These are phyloP conservation scores for Chelmon rostratus DNA, from an alignment of 2,797 vertebrate species.

Conservation along the genomic window DNA sequence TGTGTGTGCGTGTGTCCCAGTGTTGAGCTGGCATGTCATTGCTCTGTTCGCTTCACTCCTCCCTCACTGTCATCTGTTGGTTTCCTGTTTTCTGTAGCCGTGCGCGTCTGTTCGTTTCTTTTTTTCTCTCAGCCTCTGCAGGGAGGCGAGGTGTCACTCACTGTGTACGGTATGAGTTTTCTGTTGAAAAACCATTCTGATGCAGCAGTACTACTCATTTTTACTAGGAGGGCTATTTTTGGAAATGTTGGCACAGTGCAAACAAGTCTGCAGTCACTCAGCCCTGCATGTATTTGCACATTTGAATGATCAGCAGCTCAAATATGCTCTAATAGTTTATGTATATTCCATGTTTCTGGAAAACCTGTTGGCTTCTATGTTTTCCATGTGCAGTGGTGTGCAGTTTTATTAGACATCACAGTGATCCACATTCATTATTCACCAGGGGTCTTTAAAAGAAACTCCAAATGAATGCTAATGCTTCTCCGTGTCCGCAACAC, in stretches of 20 bases:
- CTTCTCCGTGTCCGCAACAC: not conserved
- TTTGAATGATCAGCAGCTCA: conserved; percentile 4
- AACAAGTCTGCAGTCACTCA: conserved; percentile 13
- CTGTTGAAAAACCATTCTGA: conserved; percentile 31
- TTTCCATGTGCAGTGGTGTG: conserved; percentile 9
- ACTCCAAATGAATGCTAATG: conserved; percentile 5
- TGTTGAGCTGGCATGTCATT: conserved; percentile 74
- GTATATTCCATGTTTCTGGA: conserved; percentile 17
- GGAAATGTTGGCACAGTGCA: not conserved
- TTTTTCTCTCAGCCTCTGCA: conserved; percentile 26
- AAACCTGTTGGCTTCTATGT: conserved; percentile 16
- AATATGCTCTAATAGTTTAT: conserved; percentile 9
- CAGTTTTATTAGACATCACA: not conserved
- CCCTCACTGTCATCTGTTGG: conserved; percentile 61
- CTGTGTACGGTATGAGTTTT: conserved; percentile 11
- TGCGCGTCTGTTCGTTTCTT: conserved; percentile 43
- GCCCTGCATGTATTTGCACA: conserved; percentile 13
- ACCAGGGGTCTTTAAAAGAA: not conserved
- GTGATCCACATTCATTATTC: not conserved
- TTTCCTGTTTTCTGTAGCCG: conserved; percentile 79
- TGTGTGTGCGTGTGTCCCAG: conserved; percentile 49
- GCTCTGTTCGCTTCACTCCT: conserved; percentile 65
- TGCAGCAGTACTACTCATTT: conserved; percentile 6
- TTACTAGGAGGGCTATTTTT: conserved; percentile 32
- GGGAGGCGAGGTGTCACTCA: conserved; percentile 33